Conservation (phyloP, 2,113 vertebrate genomes). For the Uria aalge region DNA sequence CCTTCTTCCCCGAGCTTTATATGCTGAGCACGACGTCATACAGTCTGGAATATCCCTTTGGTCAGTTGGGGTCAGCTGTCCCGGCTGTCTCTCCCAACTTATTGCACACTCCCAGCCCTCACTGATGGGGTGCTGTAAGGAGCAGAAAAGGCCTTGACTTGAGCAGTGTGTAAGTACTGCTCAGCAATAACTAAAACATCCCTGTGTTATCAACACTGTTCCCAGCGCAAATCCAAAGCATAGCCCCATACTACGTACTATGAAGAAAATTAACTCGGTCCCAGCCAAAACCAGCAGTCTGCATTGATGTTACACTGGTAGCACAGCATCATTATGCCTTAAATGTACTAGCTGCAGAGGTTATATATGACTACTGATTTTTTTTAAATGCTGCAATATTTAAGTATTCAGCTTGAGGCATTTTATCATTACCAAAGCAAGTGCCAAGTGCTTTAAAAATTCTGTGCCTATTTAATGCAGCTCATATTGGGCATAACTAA, state of each 20-base stretch:
- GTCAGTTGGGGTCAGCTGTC: background rate
- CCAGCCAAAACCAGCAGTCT: background rate
- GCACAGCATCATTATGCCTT: background rate
- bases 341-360: background rate
- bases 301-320: background rate
- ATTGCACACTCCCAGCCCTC: background rate
- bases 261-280: background rate
- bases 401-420: background rate
- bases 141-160: background rate
- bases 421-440: background rate
- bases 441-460: constrained; percentile 1
- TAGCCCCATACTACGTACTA: background rate
- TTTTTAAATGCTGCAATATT: background rate
- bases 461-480: background rate
- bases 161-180: background rate
- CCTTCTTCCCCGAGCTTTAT: background rate
- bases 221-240: too few species aligned
- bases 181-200: background rate
- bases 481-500: background rate
- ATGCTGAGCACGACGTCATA: background rate
- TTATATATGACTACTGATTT: background rate
- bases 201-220: background rate
- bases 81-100: background rate
- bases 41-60: background rate
- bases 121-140: background rate